Evolutionary conservation across 2,113 vertebrate species (phyloP).

Genomic region (Loxodonta africana): DNA sequence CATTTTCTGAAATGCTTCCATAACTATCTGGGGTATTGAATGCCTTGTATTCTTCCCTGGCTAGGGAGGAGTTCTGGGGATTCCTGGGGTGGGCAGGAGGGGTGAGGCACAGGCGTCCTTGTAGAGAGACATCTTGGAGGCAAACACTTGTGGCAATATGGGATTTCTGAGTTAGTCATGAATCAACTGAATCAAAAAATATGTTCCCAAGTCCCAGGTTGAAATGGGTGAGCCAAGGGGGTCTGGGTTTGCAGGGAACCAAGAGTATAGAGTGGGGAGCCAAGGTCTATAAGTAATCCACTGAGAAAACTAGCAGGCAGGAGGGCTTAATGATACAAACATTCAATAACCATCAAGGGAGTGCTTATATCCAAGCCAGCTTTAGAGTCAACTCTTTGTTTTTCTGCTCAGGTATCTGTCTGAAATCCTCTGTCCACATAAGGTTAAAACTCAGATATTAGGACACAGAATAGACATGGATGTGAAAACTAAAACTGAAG

Average conservation of each 20-base stretch:
- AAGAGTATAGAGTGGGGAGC: background rate
- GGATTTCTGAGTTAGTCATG: constrained; percentile 44
- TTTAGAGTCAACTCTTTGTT: background rate
- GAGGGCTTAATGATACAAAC: background rate
- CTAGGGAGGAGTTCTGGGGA: background rate
- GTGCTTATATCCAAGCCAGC: background rate
- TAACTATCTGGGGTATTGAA: constrained; percentile 58
- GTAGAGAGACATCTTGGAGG: background rate
- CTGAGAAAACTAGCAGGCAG: background rate
- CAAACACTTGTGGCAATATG: background rate
- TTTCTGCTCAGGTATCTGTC: background rate
- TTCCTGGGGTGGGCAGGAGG: fast-evolving
- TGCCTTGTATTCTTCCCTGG: constrained; percentile 43
- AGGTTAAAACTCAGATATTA: background rate
- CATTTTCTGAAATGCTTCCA: constrained; percentile 62
- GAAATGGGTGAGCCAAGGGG: constrained; percentile 11
- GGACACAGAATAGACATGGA: background rate
- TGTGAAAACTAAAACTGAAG: background rate
- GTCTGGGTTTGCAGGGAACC: background rate
- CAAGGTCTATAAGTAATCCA: background rate
- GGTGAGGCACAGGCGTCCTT: background rate
- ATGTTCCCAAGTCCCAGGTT: background rate
- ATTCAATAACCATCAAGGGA: background rate
- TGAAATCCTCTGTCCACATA: background rate
- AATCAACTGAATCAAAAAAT: constrained; percentile 26